Conservation (phyloP, 2,797 vertebrate genomes). For the Melopsittacus undulatus region DNA sequence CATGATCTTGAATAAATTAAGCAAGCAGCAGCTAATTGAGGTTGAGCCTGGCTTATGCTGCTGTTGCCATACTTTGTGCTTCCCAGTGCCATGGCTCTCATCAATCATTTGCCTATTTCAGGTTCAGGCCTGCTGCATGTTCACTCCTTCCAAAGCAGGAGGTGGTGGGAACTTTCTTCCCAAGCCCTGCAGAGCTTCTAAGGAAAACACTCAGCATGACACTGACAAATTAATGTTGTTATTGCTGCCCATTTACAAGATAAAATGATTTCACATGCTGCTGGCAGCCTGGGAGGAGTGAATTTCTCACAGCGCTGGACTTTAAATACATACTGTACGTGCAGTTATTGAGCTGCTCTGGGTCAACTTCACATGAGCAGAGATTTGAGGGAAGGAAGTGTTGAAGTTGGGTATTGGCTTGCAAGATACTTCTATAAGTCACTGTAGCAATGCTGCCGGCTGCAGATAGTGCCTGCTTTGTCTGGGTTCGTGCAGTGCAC, state of each 20-base stretch:
- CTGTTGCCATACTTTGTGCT: neutral
- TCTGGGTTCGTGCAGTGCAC: neutral
- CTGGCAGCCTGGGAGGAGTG: neutral
- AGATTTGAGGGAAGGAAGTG: neutral
- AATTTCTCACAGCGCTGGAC: neutral
- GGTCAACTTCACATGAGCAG: neutral
- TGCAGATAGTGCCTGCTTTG: neutral
- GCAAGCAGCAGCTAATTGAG: neutral
- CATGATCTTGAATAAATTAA: neutral
- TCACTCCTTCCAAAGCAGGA: neutral
- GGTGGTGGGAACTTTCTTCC: neutral
- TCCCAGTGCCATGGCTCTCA: neutral
- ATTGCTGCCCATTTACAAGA: neutral
- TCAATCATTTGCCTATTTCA: neutral
- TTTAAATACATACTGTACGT: neutral
- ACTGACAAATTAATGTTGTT: conserved; percentile 11
- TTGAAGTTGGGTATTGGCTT: neutral
- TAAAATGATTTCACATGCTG: neutral
- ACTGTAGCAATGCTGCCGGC: neutral
- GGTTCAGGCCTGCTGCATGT: neutral
- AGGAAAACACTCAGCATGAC: neutral
- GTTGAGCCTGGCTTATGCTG: neutral
- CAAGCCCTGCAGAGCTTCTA: neutral
- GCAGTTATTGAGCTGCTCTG: neutral
- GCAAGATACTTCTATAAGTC: neutral